Evolutionary conservation across 92 coral and sea anemone species (phyloP), one percentile per base, ranked within the genome.

Genomic region (Parazoanthus swiftii): DNA sequence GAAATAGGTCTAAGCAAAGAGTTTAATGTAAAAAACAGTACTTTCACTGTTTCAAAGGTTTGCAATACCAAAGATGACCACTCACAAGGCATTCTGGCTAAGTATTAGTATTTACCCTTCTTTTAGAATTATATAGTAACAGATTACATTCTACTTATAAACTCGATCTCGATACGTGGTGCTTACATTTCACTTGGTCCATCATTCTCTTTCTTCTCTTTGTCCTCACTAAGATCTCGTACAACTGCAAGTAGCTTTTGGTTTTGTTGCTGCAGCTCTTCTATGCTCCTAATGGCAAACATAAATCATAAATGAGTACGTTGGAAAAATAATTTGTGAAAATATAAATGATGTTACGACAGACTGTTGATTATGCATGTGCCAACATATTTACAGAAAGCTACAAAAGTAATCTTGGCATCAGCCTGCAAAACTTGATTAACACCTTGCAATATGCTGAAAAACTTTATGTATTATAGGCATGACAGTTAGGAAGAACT

Each of bases 261-360:
- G 86, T 97, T 97, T 77, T 97, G 99, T 77, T 97, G 98, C 85
- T 97, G 99, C 37, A 97, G 91, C 59, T 97, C 99, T 86, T 97
- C 99, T 56, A 97, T 97, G 88, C 85, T 97, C 92, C 93, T 94
- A 36, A 65, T 67, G 51, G 74, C 8, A 56, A 42, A 51, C 38
- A n/a, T 39, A 2, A 18, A 15, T 36, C 10, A 75, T 74, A 16
- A 48, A 1, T n/a, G 8, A 50, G 5, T 35, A 81, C 16, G 35
- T 10, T n/a, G 58, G 20, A 20, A 81, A 51, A 58, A 14, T 58
- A 58, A 14, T 14, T 11, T 58, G 15, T 58, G 1, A 58, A 20
- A 15, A 58, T 14, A 20, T 5, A 58, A 58, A 58, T 58, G 20
- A 63, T 23, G 70, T n/a, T n/a, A n/a, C n/a, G n/a, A n/a, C n/a